A percentile compares a stretch with the other conserved stretches of the same genome.
Evolutionary conservation across 1,140 invertebrate species (phyloP).

Genomic region (honey bee (Apis mellifera)): Amel_HAv3.1 CM009938.2:9756001-9756500

Average conservation of each 20-base stretch:
- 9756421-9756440: constrained; percentile 62
- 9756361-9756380: constrained; percentile 52
- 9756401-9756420: constrained; percentile 74
- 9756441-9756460: constrained; percentile 65
- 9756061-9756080: not conserved
- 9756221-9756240: constrained; percentile 79
- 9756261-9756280: constrained; percentile 76
- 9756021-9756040: not conserved
- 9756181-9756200: constrained; percentile 60
- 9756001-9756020: not conserved
- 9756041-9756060: not conserved
- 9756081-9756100: not conserved
- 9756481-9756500: constrained; percentile 36
- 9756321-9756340: constrained; percentile 19
- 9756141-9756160: constrained; percentile 31
- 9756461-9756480: constrained; percentile 34
- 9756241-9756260: constrained; percentile 75
- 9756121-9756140: not conserved
- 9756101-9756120: not conserved
- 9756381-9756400: constrained; percentile 71
- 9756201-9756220: constrained; percentile 80
- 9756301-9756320: constrained; percentile 1
- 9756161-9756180: constrained; percentile 9
- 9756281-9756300: constrained; percentile 49
- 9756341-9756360: constrained; percentile 53